These are phyloP conservation scores for Microcebus griseorufus DNA, from an alignment of 2,113 vertebrate species.

Conservation along the genomic window DNA sequence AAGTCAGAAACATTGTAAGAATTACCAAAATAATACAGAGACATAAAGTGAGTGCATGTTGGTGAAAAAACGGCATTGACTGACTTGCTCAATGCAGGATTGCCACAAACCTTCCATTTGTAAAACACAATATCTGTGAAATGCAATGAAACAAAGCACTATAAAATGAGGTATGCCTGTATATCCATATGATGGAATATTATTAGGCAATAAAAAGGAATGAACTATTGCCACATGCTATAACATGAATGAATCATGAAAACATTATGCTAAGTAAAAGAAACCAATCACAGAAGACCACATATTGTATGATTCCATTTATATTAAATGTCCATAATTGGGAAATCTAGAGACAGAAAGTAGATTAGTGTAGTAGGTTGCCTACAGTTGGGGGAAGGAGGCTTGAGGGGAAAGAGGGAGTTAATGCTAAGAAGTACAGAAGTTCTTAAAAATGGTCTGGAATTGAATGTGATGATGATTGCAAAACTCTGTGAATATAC, in stretches of 20 bases:
- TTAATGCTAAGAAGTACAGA: not conserved
- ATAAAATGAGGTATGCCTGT: not conserved
- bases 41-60: not conserved
- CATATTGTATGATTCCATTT: not conserved
- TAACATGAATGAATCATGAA: not conserved
- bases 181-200: not conserved
- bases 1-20: not conserved
- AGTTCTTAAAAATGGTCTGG: conserved; percentile 23
- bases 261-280: not conserved
- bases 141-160: not conserved
- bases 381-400: too few relatives aligned
- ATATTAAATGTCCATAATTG: not conserved
- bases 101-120: not conserved
- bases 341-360: not conserved
- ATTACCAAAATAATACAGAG: not conserved
- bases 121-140: not conserved
- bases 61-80: not conserved
- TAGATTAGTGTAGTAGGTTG: not conserved
- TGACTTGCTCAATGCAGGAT: not conserved
- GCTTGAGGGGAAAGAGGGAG: not conserved
- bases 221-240: not conserved
- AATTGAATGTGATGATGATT: not conserved
- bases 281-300: not conserved
- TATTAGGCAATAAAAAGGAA: conserved; percentile 22
- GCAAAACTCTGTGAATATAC: not conserved